Percentiles rank a stretch among this genome's conserved stretches.
Conservation (phyloP, 2,113 vertebrate species). For the Nibea albiflora region DNA sequence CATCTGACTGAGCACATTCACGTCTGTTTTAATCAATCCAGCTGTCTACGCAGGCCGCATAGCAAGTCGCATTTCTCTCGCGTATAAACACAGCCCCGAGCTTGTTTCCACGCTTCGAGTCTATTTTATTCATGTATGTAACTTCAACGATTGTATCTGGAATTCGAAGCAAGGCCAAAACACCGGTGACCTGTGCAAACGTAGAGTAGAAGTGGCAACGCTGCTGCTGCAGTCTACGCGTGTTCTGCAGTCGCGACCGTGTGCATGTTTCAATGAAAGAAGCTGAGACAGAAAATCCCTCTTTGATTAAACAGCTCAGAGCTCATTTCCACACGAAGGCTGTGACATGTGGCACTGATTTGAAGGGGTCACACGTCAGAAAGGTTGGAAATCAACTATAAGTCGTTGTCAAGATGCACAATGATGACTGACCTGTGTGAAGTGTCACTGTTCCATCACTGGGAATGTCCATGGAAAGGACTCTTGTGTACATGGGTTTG, state of each 20-base stretch:
- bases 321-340: background rate
- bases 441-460: background rate
- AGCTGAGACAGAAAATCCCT: background rate
- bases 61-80: background rate
- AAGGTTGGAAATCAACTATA: background rate
- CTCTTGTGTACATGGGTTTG: no score
- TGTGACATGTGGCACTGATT: background rate
- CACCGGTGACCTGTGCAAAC: background rate
- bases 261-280: background rate
- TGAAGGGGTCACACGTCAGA: background rate
- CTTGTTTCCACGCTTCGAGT: background rate
- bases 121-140: background rate
- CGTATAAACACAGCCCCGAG: background rate
- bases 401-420: background rate
- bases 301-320: background rate
- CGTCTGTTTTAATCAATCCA: slow-evolving; percentile 1
- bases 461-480: background rate
- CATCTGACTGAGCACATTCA: background rate
- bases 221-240: background rate
- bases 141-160: background rate
- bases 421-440: background rate
- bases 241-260: no score
- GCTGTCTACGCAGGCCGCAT: background rate
- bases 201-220: background rate
- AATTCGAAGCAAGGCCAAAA: background rate